phyloP scores from a whole-genome alignment of 2,113 vertebrate genomes.

The Pyxicephalus adspersus region DNA sequence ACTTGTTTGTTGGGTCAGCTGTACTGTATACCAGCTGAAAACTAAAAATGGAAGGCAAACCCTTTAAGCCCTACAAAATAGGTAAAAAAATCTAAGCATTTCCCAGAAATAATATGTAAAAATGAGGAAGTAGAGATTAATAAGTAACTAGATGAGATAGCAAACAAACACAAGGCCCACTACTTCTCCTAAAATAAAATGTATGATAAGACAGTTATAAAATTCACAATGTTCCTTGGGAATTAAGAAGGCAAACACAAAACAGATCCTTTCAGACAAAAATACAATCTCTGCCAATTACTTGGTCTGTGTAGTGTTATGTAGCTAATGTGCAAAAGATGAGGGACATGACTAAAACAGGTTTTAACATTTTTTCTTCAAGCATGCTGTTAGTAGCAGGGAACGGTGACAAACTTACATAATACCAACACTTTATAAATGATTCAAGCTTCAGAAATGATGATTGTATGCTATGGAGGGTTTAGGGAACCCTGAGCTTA shows the following conservation, averaged over 20 bases:
- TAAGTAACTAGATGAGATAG: slow-evolving; percentile 51
- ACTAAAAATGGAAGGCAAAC: slow-evolving; percentile 9
- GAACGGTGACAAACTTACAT: no score
- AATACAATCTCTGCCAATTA: background rate
- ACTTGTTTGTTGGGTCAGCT: background rate
- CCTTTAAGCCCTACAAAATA: background rate
- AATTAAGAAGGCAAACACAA: slow-evolving; percentile 14
- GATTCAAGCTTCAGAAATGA: no score
- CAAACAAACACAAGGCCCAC: slow-evolving; percentile 13
- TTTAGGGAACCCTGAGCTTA: no score
- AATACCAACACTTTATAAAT: no score
- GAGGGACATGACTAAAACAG: no score
- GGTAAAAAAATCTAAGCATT: slow-evolving; percentile 60
- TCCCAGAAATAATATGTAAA: slow-evolving; percentile 75
- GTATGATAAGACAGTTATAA: slow-evolving; percentile 13
- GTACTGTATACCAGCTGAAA: background rate
- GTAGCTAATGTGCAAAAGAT: background rate
- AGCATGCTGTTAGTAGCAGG: no score
- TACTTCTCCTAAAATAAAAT: background rate
- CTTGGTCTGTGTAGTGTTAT: background rate
- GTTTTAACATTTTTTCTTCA: no score
- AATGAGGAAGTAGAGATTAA: slow-evolving; percentile 77
- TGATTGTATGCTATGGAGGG: no score
- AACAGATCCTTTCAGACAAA: slow-evolving; percentile 3
- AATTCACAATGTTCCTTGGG: background rate